Evolutionary conservation across 2,888 invertebrate species (phyloP).

Genomic region (Ophion ventricosus): DNA sequence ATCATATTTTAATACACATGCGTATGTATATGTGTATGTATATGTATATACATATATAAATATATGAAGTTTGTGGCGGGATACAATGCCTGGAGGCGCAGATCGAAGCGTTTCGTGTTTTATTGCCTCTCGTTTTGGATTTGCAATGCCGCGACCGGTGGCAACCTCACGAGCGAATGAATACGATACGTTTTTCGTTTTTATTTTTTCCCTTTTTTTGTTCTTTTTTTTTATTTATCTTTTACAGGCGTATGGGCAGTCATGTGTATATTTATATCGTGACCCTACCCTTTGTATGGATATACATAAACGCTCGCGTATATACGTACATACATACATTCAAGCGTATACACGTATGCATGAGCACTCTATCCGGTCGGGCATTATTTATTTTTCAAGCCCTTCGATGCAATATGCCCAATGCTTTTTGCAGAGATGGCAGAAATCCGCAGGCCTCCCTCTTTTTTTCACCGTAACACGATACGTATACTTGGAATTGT

Average conservation of each 20-base stretch:
- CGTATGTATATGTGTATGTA: neutral
- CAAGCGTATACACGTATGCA: neutral
- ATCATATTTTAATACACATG: neutral
- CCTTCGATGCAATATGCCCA: conserved; percentile 42
- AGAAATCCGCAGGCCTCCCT: neutral
- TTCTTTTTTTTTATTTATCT: conserved; percentile 29
- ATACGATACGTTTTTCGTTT: conserved; percentile 55
- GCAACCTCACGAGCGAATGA: conserved; percentile 58
- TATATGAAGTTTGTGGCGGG: neutral
- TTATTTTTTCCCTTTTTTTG: neutral
- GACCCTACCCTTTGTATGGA: neutral
- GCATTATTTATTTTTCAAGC: conserved; percentile 42
- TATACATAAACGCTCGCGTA: neutral
- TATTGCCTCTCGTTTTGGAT: conserved; percentile 62
- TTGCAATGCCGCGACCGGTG: conserved; percentile 51
- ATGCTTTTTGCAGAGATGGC: conserved; percentile 9
- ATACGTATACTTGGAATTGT: neutral
- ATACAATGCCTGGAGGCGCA: conserved; percentile 48
- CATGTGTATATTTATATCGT: conserved; percentile 18
- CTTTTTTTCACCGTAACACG: neutral
- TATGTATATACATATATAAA: neutral
- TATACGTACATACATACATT: neutral
- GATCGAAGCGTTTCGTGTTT: conserved; percentile 59
- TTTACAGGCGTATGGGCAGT: conserved; percentile 3
- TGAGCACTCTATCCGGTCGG: conserved; percentile 14